These are phyloP conservation scores for Crotalus horridus DNA, from an alignment of 2,113 vertebrate species.

Conservation along the genomic window DNA sequence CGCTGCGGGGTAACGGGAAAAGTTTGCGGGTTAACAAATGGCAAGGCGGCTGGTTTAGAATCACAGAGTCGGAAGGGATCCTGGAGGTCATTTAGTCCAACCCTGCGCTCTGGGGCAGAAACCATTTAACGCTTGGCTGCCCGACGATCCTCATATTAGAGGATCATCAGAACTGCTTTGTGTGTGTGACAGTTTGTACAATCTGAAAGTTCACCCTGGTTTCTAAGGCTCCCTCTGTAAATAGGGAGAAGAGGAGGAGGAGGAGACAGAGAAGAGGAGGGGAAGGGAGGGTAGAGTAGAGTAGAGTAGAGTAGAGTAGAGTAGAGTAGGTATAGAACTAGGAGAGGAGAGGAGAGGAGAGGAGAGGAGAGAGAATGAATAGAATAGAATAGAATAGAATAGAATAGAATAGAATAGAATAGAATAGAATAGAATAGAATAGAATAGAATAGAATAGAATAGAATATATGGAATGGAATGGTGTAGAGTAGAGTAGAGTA, in stretches of 20 bases:
- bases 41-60: not conserved
- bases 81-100: not conserved
- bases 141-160: not conserved
- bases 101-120: not conserved
- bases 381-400: too few relatives aligned
- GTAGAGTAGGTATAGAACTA: too few relatives aligned
- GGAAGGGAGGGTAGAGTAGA: too few relatives aligned
- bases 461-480: too few relatives aligned
- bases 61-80: not conserved
- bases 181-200: not conserved
- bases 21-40: not conserved
- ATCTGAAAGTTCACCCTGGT: not conserved
- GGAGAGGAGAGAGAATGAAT: not conserved
- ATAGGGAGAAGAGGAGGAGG: not conserved
- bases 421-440: too few relatives aligned
- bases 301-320: too few relatives aligned
- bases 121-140: not conserved
- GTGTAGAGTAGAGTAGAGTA: too few relatives aligned
- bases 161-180: too few relatives aligned
- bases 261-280: not conserved
- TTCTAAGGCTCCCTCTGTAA: not conserved
- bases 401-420: too few relatives aligned
- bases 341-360: too few relatives aligned
- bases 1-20: not conserved
- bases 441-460: too few relatives aligned